Evolutionary conservation across 2,113 vertebrate genomes (phyloP).

Genomic region (Octodon degus): DNA sequence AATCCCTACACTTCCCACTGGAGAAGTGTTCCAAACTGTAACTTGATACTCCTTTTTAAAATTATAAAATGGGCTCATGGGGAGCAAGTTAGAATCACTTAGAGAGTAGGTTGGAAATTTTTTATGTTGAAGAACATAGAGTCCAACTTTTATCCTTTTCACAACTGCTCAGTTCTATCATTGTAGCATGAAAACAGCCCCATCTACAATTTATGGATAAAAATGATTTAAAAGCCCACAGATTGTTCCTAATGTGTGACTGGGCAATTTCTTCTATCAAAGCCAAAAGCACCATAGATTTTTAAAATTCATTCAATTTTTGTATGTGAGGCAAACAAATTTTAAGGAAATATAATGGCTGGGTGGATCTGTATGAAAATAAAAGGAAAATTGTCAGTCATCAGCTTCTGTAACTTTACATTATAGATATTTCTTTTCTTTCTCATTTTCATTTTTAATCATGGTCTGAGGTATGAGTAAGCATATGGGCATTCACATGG

Average conservation of each 20-base stretch:
- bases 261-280: constrained; percentile 58
- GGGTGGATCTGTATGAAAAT: constrained; percentile 14
- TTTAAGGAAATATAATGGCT: constrained; percentile 36
- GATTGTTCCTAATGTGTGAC: neutral
- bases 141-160: neutral
- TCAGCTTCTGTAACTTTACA: neutral
- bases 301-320: constrained; percentile 61
- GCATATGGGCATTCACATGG: neutral
- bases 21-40: neutral
- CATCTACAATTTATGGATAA: neutral
- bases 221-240: neutral
- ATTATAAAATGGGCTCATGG: neutral
- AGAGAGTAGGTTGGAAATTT: neutral
- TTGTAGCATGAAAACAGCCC: neutral
- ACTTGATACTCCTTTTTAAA: neutral
- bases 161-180: neutral
- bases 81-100: constrained; percentile 7
- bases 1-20: neutral
- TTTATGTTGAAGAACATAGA: neutral
- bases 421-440: neutral
- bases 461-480: rapidly evolving
- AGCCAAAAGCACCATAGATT: constrained; percentile 40
- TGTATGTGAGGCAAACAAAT: constrained; percentile 60
- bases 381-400: neutral
- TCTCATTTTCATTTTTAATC: neutral